Base-by-base conservation (phyloP, 2,113 vertebrate species). In the Ictalurus furcatus region DNA sequence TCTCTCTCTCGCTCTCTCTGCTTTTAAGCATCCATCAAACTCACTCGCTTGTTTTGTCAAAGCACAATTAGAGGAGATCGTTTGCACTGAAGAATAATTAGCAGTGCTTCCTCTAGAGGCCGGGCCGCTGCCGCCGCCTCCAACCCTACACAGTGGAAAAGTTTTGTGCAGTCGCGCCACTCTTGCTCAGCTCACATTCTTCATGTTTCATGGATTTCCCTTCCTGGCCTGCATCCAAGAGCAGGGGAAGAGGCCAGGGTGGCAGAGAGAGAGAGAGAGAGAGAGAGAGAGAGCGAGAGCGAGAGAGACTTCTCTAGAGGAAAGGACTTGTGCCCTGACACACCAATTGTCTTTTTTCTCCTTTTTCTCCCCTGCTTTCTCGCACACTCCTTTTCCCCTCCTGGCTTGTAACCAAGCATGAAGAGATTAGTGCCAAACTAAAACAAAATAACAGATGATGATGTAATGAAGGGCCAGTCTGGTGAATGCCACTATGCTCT, bases 191-290 rank as follows among this genome's bases (percentile, higher is more conserved):
- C 93, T 96, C 89, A 94, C 95, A 95, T 97, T 97, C 97, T 97
- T 96, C 96, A 97, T 97, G 96, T 97, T 96, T 97, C 97, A 96
- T 97, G 97, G 97, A 96, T 97, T 97, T 97, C 97, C 97, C 97
- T 96, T 94, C 94, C 93, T 97, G 97, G 97, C 96, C 93, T 23
- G 21, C 25, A 93, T 96, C 97, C 97, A 97, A 95, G 93, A 96
- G 94, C 90, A 69, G 87, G 84, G 89, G 89, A 91, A 84, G 87
- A 90, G 93, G 91, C 89, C 73, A 87, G 85, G 63, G 90, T 85
- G 82, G 87, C 74, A 69, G 85, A 69, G 86, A 78, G 73, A 84
- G 88, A 54, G 85, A 74, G 90, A 71, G 85, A 58, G 87, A 34
- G 61, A n/a, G 61, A 82, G 63, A 84, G 84, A 84, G 76, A 85